phyloP scores from a whole-genome alignment of 1,140 invertebrate species.

The Bombus breviceps region DNA sequence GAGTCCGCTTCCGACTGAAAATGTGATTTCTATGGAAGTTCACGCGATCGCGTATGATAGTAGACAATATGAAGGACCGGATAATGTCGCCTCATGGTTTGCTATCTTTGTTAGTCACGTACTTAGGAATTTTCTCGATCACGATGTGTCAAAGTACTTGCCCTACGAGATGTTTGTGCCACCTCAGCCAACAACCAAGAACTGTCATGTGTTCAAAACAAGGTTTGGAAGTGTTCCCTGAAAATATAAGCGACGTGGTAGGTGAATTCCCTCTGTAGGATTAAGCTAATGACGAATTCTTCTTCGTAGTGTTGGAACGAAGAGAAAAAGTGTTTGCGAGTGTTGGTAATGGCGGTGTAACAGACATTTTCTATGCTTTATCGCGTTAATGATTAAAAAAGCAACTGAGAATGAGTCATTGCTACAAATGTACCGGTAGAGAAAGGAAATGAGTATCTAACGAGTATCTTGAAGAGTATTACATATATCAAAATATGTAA shows the following conservation, averaged over 20 bases:
- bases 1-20: not conserved
- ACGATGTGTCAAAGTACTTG: slow-evolving; percentile 50
- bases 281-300: not conserved
- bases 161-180: slow-evolving; percentile 67
- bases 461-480: not conserved
- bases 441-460: not conserved
- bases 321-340: too few relatives aligned
- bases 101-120: slow-evolving; percentile 5
- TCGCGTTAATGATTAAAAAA: slow-evolving; percentile 21
- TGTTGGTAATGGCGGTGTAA: not conserved
- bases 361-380: slow-evolving; percentile 6
- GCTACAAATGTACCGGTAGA: not conserved
- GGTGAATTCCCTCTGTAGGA: slow-evolving; percentile 25
- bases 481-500: not conserved
- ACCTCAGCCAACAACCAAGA: slow-evolving; percentile 57
- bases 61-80: slow-evolving; percentile 41
- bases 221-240: slow-evolving; percentile 64
- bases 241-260: slow-evolving; percentile 68
- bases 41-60: slow-evolving; percentile 24
- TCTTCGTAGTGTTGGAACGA: not conserved
- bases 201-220: slow-evolving; percentile 65
- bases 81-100: not conserved
- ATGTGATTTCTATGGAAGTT: slow-evolving; percentile 13
- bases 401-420: slow-evolving; percentile 26
- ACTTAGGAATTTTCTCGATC: slow-evolving; percentile 24